A percentile compares a stretch with the other conserved stretches of the same genome.
These are phyloP conservation scores for Drosophila formosana DNA, from an alignment of 2,888 invertebrate species.

Conservation along the genomic window DNA sequence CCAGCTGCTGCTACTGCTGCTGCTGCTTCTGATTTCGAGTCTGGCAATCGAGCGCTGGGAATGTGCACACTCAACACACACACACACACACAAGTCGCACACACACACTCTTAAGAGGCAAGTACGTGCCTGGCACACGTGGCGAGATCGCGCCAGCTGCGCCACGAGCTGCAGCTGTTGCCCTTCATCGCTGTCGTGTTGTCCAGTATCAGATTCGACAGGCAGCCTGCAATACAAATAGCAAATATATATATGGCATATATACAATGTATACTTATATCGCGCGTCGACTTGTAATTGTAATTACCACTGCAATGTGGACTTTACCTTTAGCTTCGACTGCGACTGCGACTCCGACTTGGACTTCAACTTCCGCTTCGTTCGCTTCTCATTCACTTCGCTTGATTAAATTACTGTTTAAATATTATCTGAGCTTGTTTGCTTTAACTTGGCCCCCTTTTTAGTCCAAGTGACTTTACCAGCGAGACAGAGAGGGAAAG, in stretches of 20 bases:
- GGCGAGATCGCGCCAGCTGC: slow-evolving; percentile 51
- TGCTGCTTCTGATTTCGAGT: slow-evolving; percentile 58
- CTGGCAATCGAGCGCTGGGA: slow-evolving; percentile 46
- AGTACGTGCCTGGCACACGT: slow-evolving; percentile 64
- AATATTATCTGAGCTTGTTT: slow-evolving; percentile 65
- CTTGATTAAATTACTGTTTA: slow-evolving; percentile 73
- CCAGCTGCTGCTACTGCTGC: slow-evolving; percentile 32
- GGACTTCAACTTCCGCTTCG: background rate
- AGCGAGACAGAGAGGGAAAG: too few species aligned
- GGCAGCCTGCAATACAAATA: slow-evolving; percentile 16
- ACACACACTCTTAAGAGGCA: background rate
- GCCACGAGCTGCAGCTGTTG: slow-evolving; percentile 42
- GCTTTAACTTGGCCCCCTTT: slow-evolving; percentile 7
- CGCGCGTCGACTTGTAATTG: slow-evolving; percentile 65
- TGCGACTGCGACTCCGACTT: slow-evolving; percentile 11
- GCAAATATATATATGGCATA: background rate
- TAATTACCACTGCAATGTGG: slow-evolving; percentile 77
- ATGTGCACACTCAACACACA: slow-evolving; percentile 46
- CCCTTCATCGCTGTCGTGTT: slow-evolving; percentile 32
- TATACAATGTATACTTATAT: slow-evolving; percentile 18
- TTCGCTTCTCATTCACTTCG: slow-evolving; percentile 15
- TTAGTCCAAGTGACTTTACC: background rate
- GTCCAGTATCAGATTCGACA: slow-evolving; percentile 56
- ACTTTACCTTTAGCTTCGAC: slow-evolving; percentile 29
- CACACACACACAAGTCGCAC: slow-evolving; percentile 37